phyloP scores from a whole-genome alignment of 92 coral and sea anemone genomes.

The Micromussa lordhowensis region DNA sequence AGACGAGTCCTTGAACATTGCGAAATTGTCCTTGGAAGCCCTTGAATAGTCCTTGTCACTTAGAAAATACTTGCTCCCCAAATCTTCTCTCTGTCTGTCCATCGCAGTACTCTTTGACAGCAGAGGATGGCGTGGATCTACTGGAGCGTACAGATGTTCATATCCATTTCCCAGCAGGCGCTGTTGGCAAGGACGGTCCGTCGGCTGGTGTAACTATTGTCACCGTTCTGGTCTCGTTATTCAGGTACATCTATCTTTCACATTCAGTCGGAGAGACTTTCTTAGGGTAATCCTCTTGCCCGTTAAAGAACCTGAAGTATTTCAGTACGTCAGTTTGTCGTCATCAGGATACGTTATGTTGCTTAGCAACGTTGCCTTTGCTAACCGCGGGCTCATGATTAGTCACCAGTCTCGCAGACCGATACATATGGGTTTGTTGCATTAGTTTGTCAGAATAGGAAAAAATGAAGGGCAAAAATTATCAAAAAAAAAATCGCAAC shows the following conservation, averaged over 20 bases:
- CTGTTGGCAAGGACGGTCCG: constrained; percentile 93
- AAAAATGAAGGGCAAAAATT: background rate
- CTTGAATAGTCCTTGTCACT: no score
- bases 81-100: background rate
- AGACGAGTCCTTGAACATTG: no score
- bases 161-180: constrained; percentile 93
- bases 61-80: background rate
- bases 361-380: background rate
- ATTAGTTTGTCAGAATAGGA: background rate
- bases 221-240: constrained; percentile 81
- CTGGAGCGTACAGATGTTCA: constrained; percentile 88
- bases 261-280: background rate
- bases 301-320: background rate
- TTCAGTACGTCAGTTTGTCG: background rate
- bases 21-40: no score
- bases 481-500: no score
- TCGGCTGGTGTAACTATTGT: constrained; percentile 91
- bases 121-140: constrained; percentile 80
- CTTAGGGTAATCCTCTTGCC: background rate
- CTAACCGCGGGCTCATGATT: background rate
- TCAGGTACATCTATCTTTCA: constrained; percentile 49
- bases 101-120: constrained; percentile 73
- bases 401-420: no score
- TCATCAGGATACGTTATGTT: background rate
- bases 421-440: background rate